Evolutionary conservation across 1,140 invertebrate species (phyloP), one percentile per base, ranked within the genome.

Genomic region (Streblospio benedicti): DNA sequence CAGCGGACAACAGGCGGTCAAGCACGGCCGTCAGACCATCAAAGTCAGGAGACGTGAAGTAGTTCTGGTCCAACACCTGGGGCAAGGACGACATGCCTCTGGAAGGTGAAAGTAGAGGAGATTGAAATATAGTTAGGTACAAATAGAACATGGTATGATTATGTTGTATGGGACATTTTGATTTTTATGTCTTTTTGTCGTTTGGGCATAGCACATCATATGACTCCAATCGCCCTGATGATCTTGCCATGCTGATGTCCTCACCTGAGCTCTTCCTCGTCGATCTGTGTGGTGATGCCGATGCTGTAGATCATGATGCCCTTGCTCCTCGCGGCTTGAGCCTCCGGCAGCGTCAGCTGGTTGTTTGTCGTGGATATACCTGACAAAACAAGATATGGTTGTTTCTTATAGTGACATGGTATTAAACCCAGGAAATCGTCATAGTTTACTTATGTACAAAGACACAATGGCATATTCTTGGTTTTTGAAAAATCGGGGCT

Each of bases 41-140:
- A 38, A 41, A 56, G 20, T 56, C 54, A 38, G 38, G 31, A 43
- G 31, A 23, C 12, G 38, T 53, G 38, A 56, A 56, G 38, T 56
- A 56, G 14, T 35, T 23, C 54, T 41, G 32, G n/a, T 43, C 38
- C 18, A 14, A 25, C 4, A 1, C 4, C 3, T 38, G 54, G 2
- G 54, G 54, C 12, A 23, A 23, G 2, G 51, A 53, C 5, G 51
- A 53, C 51, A 53, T 53, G 1, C 20, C 51, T n/a, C 18, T 33
- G n/a, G n/a, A n/a, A n/a, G n/a, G n/a, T n/a, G n/a, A n/a, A n/a
- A n/a, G n/a, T n/a, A n/a, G n/a, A n/a, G n/a, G n/a, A n/a, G n/a
- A n/a, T n/a, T n/a, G n/a, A n/a, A n/a, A n/a, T n/a, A n/a, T n/a
- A n/a, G n/a, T n/a, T n/a, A n/a, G n/a, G n/a, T n/a, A n/a, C n/a